A percentile compares a stretch with the other conserved stretches of the same genome.
phyloP scores from a whole-genome alignment of 64 coral and sea anemone species.

The Pachyseris speciosa region DNA sequence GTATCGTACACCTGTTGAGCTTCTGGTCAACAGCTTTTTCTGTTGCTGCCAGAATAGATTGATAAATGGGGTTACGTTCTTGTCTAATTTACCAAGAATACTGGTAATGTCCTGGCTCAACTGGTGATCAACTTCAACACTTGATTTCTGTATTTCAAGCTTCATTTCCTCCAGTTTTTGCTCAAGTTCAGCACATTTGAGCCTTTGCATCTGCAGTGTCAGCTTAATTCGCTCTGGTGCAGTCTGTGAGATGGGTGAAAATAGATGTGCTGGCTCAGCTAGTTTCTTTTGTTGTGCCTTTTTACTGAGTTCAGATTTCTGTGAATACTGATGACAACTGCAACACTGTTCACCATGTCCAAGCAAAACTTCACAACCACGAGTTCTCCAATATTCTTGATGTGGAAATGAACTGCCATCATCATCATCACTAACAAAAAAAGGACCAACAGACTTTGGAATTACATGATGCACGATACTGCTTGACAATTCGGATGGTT shows the following conservation, averaged over 20 bases:
- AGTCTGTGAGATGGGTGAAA: conserved; percentile 44
- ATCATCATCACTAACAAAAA: conserved; percentile 50
- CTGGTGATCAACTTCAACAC: conserved; percentile 54
- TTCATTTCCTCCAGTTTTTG: conserved; percentile 27
- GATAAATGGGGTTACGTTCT: conserved; percentile 46
- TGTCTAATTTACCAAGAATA: conserved; percentile 37
- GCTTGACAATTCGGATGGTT: conserved; percentile 27
- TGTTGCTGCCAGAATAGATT: conserved; percentile 58
- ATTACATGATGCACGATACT: conserved; percentile 54
- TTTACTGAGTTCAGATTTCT: conserved; percentile 37
- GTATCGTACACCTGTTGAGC: conserved; percentile 45
- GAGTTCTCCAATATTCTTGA: conserved; percentile 59
- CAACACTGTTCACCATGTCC: conserved; percentile 33
- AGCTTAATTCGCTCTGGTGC: conserved; percentile 46
- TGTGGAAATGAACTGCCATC: conserved; percentile 42
- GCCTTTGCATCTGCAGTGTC: conserved; percentile 49
- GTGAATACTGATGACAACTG: conserved; percentile 29
- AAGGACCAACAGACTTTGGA: conserved; percentile 57
- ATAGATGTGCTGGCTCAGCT: conserved; percentile 31
- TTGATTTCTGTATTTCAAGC: conserved; percentile 51
- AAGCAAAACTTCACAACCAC: conserved; percentile 46
- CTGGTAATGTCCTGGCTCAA: conserved; percentile 28
- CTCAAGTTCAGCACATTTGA: conserved; percentile 54
- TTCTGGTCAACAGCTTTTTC: conserved; percentile 32
- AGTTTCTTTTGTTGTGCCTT: conserved; percentile 39